Evolutionary conservation across 2,888 invertebrate species (phyloP), one percentile per base, ranked within the genome.

Genomic region (Ganaspis brasiliensis): DNA sequence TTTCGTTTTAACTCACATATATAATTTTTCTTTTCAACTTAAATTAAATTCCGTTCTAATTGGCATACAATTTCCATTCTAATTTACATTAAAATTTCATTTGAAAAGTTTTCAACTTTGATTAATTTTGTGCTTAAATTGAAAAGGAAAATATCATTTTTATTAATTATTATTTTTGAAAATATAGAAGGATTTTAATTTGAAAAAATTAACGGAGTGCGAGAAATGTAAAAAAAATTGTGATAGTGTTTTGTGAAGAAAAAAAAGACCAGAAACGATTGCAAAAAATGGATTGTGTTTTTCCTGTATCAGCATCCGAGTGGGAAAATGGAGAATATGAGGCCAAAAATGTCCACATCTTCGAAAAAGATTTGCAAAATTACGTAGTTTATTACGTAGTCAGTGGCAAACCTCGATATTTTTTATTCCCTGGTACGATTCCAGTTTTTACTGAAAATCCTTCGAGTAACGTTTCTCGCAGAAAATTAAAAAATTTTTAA

Each of bases 381-480:
- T 92, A 90, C 78, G 88, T 92, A 24, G 91, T 92, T 40, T 89
- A 91, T 81, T 92, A 92, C 83, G 87, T 89, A 24, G 89, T 87
- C 49, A 81, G 87, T 72, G 88, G 88, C 75, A 83, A 82, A 49
- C 83, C 85, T 1, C 76, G 72, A 24, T 52, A 61, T 72, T 71
- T 70, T 73, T 71, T 16, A 45, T 70, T 12, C 31, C 70, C 24
- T 35, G 78, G 80, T 80, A 80, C 19, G 67, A 72, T 72, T 56
- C 8, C 56, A 35, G 12, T 45, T 72, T 52, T 72, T 55, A 12
- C 8, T n/a, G 16, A 52, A 52, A 6, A 45, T 45, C 1, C 16
- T 57, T 26, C 26, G 14, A 31, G 14, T 57, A 4, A 26, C 0
- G 14, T 26, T 57, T 31, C 26, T 26, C 12, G n/a, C n/a, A n/a